Conservation (phyloP, 2,797 vertebrate species). For the Lutjanus campechanus region DNA sequence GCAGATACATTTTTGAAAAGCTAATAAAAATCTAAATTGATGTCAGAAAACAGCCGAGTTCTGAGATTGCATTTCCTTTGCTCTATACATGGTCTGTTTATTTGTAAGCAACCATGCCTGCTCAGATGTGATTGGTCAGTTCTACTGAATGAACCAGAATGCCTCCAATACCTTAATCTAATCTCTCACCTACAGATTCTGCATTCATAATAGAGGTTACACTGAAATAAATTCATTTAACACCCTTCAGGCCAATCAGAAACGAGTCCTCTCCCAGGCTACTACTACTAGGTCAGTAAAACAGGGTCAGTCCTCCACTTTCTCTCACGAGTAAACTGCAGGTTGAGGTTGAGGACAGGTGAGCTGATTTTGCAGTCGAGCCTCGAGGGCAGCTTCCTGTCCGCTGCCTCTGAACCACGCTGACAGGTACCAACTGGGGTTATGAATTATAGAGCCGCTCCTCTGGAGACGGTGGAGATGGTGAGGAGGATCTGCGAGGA, state of each 20-base stretch:
- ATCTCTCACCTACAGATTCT: too few species aligned
- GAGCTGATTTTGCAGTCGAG: slow-evolving; percentile 8
- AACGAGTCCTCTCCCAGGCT: not conserved
- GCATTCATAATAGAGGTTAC: too few species aligned
- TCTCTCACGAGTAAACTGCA: not conserved
- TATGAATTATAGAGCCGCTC: slow-evolving; percentile 60
- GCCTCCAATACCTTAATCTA: too few species aligned
- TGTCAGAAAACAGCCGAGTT: too few species aligned
- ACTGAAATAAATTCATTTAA: not conserved
- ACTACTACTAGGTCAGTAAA: slow-evolving; percentile 10
- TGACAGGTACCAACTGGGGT: slow-evolving; percentile 35
- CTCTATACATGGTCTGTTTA: too few species aligned
- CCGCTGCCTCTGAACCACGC: slow-evolving; percentile 5
- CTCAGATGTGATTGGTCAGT: too few species aligned
- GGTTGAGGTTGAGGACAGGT: slow-evolving; percentile 14
- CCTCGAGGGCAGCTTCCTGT: slow-evolving; percentile 17
- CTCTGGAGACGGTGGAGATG: not conserved
- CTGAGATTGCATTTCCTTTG: too few species aligned
- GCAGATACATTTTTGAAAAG: too few species aligned
- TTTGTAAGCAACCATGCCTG: too few species aligned
- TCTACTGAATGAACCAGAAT: too few species aligned
- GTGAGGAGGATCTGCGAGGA: slow-evolving; percentile 21
- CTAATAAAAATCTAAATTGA: too few species aligned
- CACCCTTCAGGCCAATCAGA: not conserved
- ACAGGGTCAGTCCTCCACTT: not conserved